Evolutionary conservation across 2,797 vertebrate species (phyloP).

Genomic region (Xerus rutilus): DNA sequence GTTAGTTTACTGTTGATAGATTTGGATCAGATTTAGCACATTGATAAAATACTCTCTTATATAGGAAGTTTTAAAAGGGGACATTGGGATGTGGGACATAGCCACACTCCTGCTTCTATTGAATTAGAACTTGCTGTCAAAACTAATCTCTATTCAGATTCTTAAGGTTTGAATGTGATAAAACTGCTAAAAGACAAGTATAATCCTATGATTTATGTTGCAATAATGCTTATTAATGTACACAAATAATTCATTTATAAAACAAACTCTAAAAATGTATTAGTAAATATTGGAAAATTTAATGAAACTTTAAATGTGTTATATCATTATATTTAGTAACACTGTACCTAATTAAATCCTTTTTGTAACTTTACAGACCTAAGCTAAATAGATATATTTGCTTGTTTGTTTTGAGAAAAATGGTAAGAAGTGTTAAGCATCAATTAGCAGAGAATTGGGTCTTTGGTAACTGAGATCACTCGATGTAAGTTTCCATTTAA

Average conservation of each 20-base stretch:
- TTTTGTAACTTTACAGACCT: background rate
- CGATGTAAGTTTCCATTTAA: background rate
- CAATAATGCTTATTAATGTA: background rate
- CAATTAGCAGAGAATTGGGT: background rate
- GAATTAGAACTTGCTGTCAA: background rate
- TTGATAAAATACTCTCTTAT: background rate
- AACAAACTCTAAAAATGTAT: background rate
- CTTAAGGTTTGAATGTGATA: background rate
- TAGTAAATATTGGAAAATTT: background rate
- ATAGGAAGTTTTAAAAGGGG: no score
- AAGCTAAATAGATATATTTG: background rate
- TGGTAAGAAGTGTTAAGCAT: background rate
- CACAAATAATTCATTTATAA: background rate
- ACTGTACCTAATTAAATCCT: background rate
- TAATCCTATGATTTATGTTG: background rate
- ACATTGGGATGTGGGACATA: background rate
- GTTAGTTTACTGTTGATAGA: background rate
- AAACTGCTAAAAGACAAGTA: background rate
- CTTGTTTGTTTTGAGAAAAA: background rate
- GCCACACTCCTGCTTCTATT: background rate
- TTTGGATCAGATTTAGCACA: background rate
- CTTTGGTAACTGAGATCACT: background rate
- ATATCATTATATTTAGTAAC: background rate
- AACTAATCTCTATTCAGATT: background rate
- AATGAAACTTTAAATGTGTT: background rate